These are phyloP conservation scores for Acanthococcus lagerstroemiae DNA, from an alignment of 2,888 invertebrate genomes.

Conservation along the genomic window DNA sequence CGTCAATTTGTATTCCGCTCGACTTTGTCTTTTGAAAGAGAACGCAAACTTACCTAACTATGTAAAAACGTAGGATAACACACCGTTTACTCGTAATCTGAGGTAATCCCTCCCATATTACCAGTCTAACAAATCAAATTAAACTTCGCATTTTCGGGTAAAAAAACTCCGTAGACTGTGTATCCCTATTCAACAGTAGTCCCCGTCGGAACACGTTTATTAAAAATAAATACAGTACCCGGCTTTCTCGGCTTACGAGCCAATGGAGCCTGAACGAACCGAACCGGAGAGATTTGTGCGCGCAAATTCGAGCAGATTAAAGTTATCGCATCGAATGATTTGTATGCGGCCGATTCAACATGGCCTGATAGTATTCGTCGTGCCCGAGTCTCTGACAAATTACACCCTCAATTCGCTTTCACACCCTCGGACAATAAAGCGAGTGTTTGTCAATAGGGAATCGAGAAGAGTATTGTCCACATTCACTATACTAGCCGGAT, in stretches of 20 bases:
- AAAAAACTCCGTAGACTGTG: background rate
- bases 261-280: background rate
- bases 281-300: background rate
- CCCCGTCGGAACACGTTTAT: too few relatives aligned
- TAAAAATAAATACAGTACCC: background rate
- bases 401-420: conserved; percentile 30
- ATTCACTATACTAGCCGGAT: conserved; percentile 22
- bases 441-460: conserved; percentile 30
- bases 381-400: conserved; percentile 21
- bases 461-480: conserved; percentile 17
- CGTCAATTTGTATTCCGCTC: too few relatives aligned
- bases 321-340: background rate
- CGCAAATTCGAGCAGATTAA: background rate
- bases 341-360: background rate
- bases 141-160: background rate
- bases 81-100: background rate
- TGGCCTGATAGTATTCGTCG: background rate
- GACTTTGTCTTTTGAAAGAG: too few relatives aligned
- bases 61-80: background rate
- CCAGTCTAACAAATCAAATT: background rate
- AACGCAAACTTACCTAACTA: background rate
- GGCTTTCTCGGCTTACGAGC: background rate
- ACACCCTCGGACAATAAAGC: conserved; percentile 27
- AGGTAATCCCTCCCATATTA: background rate
- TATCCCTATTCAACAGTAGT: background rate